Conservation (phyloP, 2,797 vertebrate species). For the Diplodus puntazzo region DNA sequence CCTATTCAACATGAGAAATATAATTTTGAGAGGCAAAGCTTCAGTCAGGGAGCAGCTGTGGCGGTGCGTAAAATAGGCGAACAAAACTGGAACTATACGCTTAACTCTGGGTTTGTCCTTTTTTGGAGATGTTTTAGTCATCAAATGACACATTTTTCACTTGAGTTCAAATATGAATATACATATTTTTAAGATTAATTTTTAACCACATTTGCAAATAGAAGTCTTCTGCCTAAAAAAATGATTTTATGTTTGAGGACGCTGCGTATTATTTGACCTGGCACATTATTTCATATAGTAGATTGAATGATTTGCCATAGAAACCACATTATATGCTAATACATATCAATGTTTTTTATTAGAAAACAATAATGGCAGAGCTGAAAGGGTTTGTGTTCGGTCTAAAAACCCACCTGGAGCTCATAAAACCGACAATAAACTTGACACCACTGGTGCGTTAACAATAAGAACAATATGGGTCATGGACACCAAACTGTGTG, state of each 20-base stretch:
- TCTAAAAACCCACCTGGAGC: constrained; percentile 49
- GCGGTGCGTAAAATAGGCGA: constrained; percentile 73
- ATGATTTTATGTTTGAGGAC: not conserved
- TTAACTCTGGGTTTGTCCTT: constrained; percentile 8
- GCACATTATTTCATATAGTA: constrained; percentile 10
- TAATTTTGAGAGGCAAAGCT: constrained; percentile 79
- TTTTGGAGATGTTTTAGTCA: constrained; percentile 7
- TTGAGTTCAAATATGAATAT: not conserved
- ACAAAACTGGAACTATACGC: constrained; percentile 31
- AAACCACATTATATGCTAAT: constrained; percentile 17
- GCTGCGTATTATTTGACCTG: constrained; percentile 17
- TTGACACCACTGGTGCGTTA: constrained; percentile 44
- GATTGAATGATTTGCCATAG: not conserved
- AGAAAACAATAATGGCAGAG: not conserved
- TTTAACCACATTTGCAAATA: not conserved
- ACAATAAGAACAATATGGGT: constrained; percentile 68
- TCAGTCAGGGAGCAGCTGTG: constrained; percentile 47
- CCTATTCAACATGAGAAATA: constrained; percentile 89
- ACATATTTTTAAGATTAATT: not conserved
- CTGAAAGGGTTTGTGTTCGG: constrained; percentile 1
- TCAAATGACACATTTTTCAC: constrained; percentile 16
- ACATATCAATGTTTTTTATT: not conserved
- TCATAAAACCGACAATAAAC: constrained; percentile 65
- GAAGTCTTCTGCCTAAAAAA: not conserved
- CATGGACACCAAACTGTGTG: constrained; percentile 64